phyloP scores from a whole-genome alignment of 92 coral and sea anemone genomes.

The Palythoa grandis region DNA sequence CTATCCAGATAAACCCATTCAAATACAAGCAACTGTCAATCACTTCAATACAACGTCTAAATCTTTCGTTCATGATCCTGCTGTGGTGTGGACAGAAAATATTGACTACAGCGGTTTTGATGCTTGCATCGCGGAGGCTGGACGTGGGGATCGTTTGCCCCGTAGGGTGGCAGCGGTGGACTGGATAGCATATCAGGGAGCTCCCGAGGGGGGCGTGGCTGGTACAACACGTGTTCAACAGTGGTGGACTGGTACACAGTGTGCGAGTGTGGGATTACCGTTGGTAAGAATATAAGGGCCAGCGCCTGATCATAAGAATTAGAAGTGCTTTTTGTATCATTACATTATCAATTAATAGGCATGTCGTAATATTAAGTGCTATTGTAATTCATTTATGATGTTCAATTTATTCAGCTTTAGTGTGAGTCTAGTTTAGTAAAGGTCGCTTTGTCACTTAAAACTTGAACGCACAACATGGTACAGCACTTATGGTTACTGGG shows the following conservation, averaged over 20 bases:
- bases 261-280: slow-evolving; percentile 45
- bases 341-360: too few species aligned
- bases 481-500: too few species aligned
- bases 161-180: slow-evolving; percentile 43
- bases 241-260: slow-evolving; percentile 70
- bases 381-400: too few species aligned
- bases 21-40: slow-evolving; percentile 57
- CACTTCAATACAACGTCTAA: slow-evolving; percentile 45
- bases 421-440: too few species aligned
- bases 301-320: too few species aligned
- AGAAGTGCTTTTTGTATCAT: too few species aligned
- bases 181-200: slow-evolving; percentile 69
- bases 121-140: slow-evolving; percentile 50
- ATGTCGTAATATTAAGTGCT: too few species aligned
- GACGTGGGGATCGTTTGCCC: slow-evolving; percentile 50
- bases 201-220: slow-evolving; percentile 58
- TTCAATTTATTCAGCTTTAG: too few species aligned
- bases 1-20: slow-evolving; percentile 57
- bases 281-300: slow-evolving; percentile 16
- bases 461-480: too few species aligned
- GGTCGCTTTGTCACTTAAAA: too few species aligned
- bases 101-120: slow-evolving; percentile 38
- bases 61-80: slow-evolving; percentile 55
- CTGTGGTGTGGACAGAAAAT: slow-evolving; percentile 57
- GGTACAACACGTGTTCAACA: slow-evolving; percentile 47